phyloP scores from a whole-genome alignment of 2,113 vertebrate genomes.

The Chaetorhynchus papuensis region DNA sequence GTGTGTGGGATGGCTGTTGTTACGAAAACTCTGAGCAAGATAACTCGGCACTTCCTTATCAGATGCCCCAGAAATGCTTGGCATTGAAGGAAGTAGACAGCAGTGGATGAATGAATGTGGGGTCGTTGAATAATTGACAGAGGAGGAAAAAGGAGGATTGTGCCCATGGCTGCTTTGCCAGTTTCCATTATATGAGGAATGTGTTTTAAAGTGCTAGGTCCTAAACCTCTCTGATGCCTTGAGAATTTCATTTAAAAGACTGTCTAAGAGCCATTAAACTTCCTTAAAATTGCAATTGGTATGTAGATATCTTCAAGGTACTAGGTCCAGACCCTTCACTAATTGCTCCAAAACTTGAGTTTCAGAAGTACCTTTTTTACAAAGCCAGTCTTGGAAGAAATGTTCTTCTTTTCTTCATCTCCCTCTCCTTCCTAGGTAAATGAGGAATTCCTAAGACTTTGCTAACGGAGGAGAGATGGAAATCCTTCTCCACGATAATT shows the following conservation, averaged over 20 bases:
- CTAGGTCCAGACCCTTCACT: not conserved
- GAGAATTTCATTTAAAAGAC: not conserved
- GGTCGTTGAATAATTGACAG: not conserved
- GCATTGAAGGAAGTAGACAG: not conserved
- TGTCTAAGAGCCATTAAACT: not conserved
- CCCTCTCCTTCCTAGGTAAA: not conserved
- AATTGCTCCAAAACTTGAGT: not conserved
- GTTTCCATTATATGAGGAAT: not conserved
- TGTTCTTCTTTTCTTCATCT: not conserved
- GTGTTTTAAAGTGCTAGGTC: not conserved
- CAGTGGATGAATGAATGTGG: not conserved
- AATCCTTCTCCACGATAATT: not conserved
- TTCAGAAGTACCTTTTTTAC: not conserved
- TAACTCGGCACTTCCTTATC: not conserved
- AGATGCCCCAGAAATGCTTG: not conserved
- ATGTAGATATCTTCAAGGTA: not conserved
- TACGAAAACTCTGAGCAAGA: not conserved
- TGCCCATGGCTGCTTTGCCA: not conserved
- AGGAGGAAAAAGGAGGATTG: not conserved
- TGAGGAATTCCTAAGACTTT: not conserved
- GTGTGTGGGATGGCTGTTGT: not conserved
- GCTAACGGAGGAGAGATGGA: accelerated
- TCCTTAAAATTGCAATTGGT: not conserved
- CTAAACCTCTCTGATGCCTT: not conserved
- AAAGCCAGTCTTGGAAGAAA: not conserved